A percentile compares a stretch with the other conserved stretches of the same genome.
phyloP scores from a whole-genome alignment of 2,797 vertebrate species.

The Cyclura pinguis region DNA sequence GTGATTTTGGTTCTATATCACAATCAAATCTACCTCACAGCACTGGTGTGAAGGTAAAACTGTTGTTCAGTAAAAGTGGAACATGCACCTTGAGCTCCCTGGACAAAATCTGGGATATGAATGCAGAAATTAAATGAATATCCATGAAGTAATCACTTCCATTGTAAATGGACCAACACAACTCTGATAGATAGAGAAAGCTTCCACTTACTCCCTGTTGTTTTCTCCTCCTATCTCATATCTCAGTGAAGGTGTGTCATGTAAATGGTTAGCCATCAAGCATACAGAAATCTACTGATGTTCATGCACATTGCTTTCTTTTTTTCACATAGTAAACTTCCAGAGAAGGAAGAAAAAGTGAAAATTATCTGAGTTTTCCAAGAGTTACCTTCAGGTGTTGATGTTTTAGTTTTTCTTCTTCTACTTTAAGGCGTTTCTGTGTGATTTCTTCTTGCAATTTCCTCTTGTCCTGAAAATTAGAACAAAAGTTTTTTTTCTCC shows the following conservation, averaged over 20 bases:
- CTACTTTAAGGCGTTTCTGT: constrained; percentile 90
- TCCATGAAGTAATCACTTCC: not conserved
- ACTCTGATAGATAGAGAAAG: not conserved
- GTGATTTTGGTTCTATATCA: not conserved
- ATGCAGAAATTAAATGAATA: too few species aligned
- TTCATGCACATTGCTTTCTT: not conserved
- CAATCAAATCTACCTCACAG: not conserved
- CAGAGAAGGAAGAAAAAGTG: not conserved
- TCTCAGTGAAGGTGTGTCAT: not conserved
- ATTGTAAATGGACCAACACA: not conserved
- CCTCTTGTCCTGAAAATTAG: constrained; percentile 89
- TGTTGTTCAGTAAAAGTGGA: not conserved
- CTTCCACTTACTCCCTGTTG: too few species aligned
- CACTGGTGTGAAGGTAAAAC: not conserved
- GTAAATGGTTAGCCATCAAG: not conserved
- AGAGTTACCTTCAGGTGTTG: constrained; percentile 92
- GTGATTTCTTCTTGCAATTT: constrained; percentile 94
- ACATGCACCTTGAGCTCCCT: not conserved
- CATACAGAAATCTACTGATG: not conserved
- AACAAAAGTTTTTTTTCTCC: not conserved
- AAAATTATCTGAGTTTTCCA: not conserved
- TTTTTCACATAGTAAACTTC: not conserved
- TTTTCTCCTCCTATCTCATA: not conserved
- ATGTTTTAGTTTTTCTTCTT: constrained; percentile 94
- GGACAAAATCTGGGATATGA: not conserved